Evolutionary conservation across 2,113 vertebrate genomes (phyloP).

Genomic region (Trochalopteron elliotii): DNA sequence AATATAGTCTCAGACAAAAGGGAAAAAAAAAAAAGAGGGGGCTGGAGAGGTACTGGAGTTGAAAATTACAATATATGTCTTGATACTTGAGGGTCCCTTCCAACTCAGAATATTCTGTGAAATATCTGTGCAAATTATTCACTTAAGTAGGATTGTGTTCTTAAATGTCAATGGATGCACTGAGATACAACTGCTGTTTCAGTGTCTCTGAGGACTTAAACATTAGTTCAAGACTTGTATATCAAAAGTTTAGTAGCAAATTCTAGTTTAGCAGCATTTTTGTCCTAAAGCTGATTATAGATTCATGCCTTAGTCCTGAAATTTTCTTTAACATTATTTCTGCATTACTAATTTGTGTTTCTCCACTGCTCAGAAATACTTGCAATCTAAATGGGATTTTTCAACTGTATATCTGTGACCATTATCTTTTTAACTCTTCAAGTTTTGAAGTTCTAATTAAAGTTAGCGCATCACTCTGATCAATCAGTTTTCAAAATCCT

Average conservation of each 20-base stretch:
- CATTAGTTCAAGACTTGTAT: background rate
- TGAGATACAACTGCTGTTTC: background rate
- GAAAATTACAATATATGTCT: background rate
- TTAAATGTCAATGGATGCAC: background rate
- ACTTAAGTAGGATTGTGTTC: background rate
- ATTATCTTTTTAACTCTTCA: background rate
- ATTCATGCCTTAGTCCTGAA: background rate
- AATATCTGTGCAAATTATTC: background rate
- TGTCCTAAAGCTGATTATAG: background rate
- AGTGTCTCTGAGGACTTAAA: background rate
- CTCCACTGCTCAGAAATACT: background rate
- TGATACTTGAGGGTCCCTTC: fast-evolving
- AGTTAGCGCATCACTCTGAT: background rate
- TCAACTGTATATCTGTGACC: background rate
- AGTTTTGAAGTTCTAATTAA: background rate
- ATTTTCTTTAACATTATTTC: background rate
- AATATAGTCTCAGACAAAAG: background rate
- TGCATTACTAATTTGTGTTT: background rate
- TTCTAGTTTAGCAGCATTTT: background rate
- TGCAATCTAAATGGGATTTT: background rate
- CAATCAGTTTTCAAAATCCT: background rate
- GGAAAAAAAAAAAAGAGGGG: background rate
- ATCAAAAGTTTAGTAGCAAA: background rate
- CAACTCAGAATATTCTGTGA: background rate
- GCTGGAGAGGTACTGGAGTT: background rate